Conservation (phyloP, 2,113 vertebrate species). For the Fregata magnificens region DNA sequence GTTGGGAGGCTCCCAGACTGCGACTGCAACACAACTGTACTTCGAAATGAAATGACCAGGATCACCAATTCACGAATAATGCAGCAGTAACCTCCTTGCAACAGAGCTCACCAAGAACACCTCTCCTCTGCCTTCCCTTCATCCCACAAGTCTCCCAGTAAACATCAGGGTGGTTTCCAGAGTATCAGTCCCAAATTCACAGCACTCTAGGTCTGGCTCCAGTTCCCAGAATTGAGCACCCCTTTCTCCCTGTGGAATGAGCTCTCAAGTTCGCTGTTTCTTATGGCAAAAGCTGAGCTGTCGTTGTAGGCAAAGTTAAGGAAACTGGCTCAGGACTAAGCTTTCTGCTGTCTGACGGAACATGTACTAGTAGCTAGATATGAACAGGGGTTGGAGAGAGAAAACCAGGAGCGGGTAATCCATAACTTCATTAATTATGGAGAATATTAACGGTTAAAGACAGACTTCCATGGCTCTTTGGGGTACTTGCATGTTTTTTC, state of each 20-base stretch:
- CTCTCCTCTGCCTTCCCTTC: background rate
- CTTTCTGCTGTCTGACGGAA: background rate
- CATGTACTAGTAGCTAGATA: background rate
- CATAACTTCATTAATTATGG: background rate
- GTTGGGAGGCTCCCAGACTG: background rate
- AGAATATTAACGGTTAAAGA: background rate
- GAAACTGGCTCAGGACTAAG: background rate
- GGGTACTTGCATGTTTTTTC: background rate
- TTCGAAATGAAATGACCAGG: background rate
- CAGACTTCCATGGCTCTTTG: background rate
- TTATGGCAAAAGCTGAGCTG: background rate
- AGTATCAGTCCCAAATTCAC: background rate
- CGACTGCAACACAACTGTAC: background rate
- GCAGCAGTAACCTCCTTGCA: background rate
- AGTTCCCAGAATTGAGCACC: background rate
- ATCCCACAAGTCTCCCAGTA: background rate
- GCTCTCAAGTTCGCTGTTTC: background rate
- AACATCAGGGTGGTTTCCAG: background rate
- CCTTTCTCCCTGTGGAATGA: background rate
- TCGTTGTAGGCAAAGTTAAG: background rate
- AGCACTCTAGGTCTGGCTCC: background rate
- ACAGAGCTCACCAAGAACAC: background rate
- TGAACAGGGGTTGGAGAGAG: background rate
- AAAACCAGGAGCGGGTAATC: background rate
- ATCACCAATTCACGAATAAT: background rate